These are phyloP conservation scores for Altica lythri DNA, from an alignment of 2,888 invertebrate species.

Conservation along the genomic window DNA sequence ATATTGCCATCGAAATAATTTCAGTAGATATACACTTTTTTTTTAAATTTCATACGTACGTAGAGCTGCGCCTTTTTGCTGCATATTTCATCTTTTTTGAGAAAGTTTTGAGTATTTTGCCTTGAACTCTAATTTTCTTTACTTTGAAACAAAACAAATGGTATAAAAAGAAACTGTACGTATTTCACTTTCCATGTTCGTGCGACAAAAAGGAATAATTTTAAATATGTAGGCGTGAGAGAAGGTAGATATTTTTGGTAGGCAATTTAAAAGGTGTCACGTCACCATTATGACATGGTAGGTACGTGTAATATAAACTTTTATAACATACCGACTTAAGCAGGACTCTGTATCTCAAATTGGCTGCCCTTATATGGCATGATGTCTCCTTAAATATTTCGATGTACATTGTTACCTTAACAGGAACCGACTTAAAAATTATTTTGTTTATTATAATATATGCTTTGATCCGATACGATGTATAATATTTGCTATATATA, in stretches of 20 bases:
- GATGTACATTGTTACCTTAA: constrained; percentile 24
- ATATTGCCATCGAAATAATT: too few relatives aligned
- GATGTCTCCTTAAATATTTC: constrained; percentile 25
- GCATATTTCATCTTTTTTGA: too few relatives aligned
- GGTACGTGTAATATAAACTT: constrained; percentile 26
- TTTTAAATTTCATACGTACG: too few relatives aligned
- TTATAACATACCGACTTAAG: constrained; percentile 22
- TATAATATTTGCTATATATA: too few relatives aligned
- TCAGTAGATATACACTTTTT: too few relatives aligned
- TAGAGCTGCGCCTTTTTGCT: too few relatives aligned
- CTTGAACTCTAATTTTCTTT: too few relatives aligned
- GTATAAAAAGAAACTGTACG: too few relatives aligned
- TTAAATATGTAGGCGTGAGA: constrained; percentile 18
- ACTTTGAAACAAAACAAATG: constrained; percentile 12
- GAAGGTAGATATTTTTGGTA: constrained; percentile 17
- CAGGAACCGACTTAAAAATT: constrained; percentile 19
- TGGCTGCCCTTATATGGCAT: constrained; percentile 27
- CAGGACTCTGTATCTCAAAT: constrained; percentile 21
- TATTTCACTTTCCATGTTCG: constrained; percentile 4
- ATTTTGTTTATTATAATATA: too few relatives aligned
- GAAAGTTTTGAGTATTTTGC: too few relatives aligned
- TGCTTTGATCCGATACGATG: too few relatives aligned
- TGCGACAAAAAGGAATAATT: constrained; percentile 1
- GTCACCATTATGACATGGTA: constrained; percentile 23
- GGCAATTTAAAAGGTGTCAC: constrained; percentile 22